Evolutionary conservation across 2,797 vertebrate species (phyloP).

Genomic region (Hydrocynus forskahlii): DNA sequence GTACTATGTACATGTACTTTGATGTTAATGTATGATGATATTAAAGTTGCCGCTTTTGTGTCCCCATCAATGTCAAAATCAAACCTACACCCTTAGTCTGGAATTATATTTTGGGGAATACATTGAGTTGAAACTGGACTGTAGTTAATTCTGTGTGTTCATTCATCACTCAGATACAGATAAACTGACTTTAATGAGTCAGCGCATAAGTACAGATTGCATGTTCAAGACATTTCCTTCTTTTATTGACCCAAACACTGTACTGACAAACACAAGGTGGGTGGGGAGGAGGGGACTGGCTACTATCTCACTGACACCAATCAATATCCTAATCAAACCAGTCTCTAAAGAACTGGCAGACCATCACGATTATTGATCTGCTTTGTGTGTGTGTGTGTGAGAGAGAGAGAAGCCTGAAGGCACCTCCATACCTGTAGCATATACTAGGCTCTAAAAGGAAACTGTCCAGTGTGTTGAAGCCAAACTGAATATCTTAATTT

Average conservation of each 20-base stretch:
- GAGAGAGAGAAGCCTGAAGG: neutral
- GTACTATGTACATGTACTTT: too few species aligned
- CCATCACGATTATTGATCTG: slow-evolving; percentile 52
- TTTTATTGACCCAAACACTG: neutral
- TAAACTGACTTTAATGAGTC: neutral
- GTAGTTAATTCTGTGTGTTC: neutral
- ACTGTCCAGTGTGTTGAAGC: neutral
- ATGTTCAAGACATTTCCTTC: slow-evolving; percentile 1
- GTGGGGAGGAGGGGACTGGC: slow-evolving; percentile 27
- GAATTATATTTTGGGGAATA: neutral
- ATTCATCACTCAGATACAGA: neutral
- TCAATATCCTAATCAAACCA: slow-evolving; percentile 70
- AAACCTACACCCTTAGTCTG: too few species aligned
- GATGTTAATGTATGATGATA: too few species aligned
- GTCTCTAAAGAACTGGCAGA: slow-evolving; percentile 59
- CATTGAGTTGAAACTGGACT: neutral
- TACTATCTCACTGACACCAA: slow-evolving; percentile 49
- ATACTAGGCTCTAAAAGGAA: neutral
- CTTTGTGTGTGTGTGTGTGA: neutral
- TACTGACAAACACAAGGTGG: slow-evolving; percentile 11
- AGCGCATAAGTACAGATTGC: neutral
- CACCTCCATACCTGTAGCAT: neutral
- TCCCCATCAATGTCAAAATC: too few species aligned
- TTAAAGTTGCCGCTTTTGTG: too few species aligned
- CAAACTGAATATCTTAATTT: neutral